Conservation (phyloP, 2,797 vertebrate genomes). For the Enteromius mattozi region DNA sequence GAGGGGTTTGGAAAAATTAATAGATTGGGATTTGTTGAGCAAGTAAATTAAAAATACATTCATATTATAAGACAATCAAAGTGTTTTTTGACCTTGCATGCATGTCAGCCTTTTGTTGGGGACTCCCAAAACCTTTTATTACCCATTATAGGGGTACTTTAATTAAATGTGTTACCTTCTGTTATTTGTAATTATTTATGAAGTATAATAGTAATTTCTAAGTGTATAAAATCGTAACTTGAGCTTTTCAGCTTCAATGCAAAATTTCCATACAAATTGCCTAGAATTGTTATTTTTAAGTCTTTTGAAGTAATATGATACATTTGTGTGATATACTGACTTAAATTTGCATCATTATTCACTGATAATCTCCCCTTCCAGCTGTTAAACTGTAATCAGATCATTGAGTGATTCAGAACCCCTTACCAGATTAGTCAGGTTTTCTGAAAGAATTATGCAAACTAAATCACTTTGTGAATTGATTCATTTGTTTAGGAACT, state of each 20-base stretch:
- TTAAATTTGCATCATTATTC: not conserved
- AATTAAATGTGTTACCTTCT: not conserved
- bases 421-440: not conserved
- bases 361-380: not conserved
- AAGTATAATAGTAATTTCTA: not conserved
- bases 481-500: not conserved
- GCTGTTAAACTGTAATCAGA: not conserved
- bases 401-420: not conserved
- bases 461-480: not conserved
- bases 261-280: not conserved
- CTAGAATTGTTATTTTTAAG: not conserved
- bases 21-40: too few species aligned
- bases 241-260: not conserved
- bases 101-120: too few species aligned
- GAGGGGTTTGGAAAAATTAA: too few species aligned
- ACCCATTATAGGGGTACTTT: too few species aligned
- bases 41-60: too few species aligned
- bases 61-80: too few species aligned
- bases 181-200: not conserved
- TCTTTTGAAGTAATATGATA: not conserved
- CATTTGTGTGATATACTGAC: not conserved
- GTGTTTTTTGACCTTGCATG: too few species aligned
- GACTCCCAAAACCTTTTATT: too few species aligned
- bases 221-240: too few species aligned
- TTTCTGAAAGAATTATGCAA: not conserved